Evolutionary conservation across 30 jellyfish, hydroid and myxozoan genomes (phyloP), one percentile per base, ranked within the genome.

Genomic region (Mastigias papua): DNA sequence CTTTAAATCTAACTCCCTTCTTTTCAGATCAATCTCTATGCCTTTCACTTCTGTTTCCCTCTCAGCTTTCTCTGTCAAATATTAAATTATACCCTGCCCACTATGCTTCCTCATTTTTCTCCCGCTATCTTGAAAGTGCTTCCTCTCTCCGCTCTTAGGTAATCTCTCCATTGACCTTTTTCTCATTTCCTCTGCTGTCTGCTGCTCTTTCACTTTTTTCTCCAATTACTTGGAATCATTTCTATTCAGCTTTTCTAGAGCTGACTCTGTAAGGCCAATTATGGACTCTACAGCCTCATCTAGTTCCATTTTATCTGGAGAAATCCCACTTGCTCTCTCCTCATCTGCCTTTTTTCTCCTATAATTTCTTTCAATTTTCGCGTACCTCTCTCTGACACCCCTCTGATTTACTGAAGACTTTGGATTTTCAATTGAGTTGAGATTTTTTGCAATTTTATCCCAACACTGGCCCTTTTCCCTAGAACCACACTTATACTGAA

Each of bases 401-500:
- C 85, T 73, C 71, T 73, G 85, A 21, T 73, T 37, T 13, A 73
- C 70, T 10, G 4, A 13, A 73, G 13, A 73, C 20, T n/a, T 34
- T 37, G 34, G 70, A 13, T 73, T 13, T 13, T 34, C 69, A 48
- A 64, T 7, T 22, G 46, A 31, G n/a, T 48, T 35, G 20, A 73
- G 29, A 1, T 26, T 42, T 34, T 10, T 73, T 1, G 85, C 85
- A 1, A 73, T 70, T 17, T 37, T 29, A 42, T 48, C 34, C 71
- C 86, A 73, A 26, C 72, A 9, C 34, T 73, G 71, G 23, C 86
- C 86, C 86, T 71, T 50, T 33, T 77, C 88, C 32, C 88, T 77
- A 34, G 76, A 48, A 10, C 88, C 88, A 57, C 30, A 19, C 30
- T 31, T 28, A 34, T 48, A 49, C 31, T 29, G 26, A 32, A 49